These are phyloP conservation scores for Caenorhabditis macrosperma DNA, from an alignment of 2,888 invertebrate genomes.

Conservation along the genomic window DNA sequence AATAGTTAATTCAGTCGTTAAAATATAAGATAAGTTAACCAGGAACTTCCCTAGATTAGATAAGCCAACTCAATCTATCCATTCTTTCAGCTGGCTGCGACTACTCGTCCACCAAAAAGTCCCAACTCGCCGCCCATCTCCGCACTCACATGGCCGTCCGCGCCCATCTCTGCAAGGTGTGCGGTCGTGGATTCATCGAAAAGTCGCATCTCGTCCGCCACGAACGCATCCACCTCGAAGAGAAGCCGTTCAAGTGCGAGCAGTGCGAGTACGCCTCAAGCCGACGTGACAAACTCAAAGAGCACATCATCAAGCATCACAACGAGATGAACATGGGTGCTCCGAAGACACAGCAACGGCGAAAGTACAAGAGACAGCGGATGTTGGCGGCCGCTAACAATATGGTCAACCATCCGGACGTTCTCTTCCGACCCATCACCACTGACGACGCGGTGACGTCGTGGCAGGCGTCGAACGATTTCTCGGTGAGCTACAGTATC, in stretches of 20 bases:
- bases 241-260: constrained; percentile 85
- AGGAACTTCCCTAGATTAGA: too few relatives aligned
- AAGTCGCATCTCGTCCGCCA: constrained; percentile 85
- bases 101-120: constrained; percentile 83
- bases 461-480: constrained; percentile 57
- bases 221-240: constrained; percentile 84
- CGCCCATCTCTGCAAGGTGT: constrained; percentile 83
- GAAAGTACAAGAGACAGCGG: constrained; percentile 82
- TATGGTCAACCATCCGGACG: constrained; percentile 44
- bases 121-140: constrained; percentile 85
- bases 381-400: constrained; percentile 70
- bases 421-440: constrained; percentile 64
- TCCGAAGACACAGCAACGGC: constrained; percentile 87
- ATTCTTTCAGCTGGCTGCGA: constrained; percentile 60
- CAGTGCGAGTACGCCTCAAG: constrained; percentile 85
- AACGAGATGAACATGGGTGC: constrained; percentile 75
- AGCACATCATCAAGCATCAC: constrained; percentile 82
- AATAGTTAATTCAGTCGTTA: too few relatives aligned
- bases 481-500: constrained; percentile 13
- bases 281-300: constrained; percentile 84
- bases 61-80: too few relatives aligned
- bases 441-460: constrained; percentile 50
- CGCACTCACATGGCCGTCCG: constrained; percentile 83
- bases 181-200: constrained; percentile 85
- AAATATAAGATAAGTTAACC: too few relatives aligned